phyloP scores from a whole-genome alignment of 2,113 vertebrate genomes.

The Phylloscopus trochilus region DNA sequence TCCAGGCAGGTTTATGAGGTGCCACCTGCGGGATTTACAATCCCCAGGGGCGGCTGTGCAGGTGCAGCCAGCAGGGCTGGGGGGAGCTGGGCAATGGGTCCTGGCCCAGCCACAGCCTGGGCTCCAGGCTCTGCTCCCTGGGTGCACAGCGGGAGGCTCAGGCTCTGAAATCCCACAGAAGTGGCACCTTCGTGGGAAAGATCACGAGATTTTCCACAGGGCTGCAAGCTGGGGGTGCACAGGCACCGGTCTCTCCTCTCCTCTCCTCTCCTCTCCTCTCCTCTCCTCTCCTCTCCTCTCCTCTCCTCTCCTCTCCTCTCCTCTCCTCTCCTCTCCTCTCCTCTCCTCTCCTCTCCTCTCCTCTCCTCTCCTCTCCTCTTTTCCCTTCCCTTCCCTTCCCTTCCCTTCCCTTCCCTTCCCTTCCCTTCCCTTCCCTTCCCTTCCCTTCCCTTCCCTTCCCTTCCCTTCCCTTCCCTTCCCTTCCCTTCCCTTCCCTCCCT shows the following conservation, averaged over 20 bases:
- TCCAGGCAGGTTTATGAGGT: conserved; percentile 62
- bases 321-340: background rate
- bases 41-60: background rate
- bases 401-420: too few relatives aligned
- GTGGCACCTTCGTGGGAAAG: background rate
- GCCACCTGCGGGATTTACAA: conserved; percentile 9
- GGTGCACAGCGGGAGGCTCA: background rate
- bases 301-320: background rate
- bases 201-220: background rate
- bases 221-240: background rate
- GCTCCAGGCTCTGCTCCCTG: background rate
- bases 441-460: too few relatives aligned
- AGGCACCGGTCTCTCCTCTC: background rate
- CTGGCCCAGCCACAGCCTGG: background rate
- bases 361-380: too few relatives aligned
- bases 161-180: background rate
- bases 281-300: background rate
- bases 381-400: background rate
- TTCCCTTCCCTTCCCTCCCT: too few relatives aligned
- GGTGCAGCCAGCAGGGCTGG: background rate
- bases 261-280: background rate
- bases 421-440: too few relatives aligned
- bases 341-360: background rate
- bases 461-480: too few relatives aligned
- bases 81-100: background rate